Evolutionary conservation across 2,113 vertebrate genomes (phyloP).

Genomic region (Toxotes jaculatrix): DNA sequence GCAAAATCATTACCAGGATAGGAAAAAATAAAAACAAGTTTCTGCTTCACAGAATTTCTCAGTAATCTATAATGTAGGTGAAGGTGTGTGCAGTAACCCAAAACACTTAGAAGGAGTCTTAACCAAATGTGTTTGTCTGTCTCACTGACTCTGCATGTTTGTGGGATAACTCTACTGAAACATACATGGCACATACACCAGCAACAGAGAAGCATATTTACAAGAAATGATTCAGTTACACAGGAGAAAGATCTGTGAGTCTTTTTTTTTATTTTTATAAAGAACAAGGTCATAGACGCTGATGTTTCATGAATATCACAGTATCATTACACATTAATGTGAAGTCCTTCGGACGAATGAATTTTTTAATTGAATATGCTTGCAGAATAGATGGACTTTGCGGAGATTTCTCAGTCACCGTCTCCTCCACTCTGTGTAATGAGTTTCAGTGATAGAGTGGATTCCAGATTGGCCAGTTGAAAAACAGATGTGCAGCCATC

Average conservation of each 20-base stretch:
- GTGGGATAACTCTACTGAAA: not conserved
- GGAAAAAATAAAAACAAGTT: not conserved
- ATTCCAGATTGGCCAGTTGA: constrained; percentile 33
- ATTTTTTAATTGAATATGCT: constrained; percentile 68
- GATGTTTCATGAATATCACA: constrained; percentile 64
- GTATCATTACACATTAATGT: constrained; percentile 65
- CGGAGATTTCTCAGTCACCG: constrained; percentile 54
- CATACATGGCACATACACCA: not conserved
- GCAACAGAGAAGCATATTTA: not conserved
- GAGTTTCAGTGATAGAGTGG: constrained; percentile 32
- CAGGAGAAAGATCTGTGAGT: not conserved
- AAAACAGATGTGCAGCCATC: constrained; percentile 58
- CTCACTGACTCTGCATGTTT: not conserved
- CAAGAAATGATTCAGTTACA: constrained; percentile 4
- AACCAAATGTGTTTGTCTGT: not conserved
- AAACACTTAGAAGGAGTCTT: not conserved
- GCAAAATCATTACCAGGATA: not conserved
- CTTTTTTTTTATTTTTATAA: constrained; percentile 36
- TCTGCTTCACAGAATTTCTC: too few relatives aligned
- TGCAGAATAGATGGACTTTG: constrained; percentile 52
- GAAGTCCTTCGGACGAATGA: constrained; percentile 58
- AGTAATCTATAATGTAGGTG: not conserved
- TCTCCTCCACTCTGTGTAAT: constrained; percentile 47
- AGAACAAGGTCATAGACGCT: constrained; percentile 47
- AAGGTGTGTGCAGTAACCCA: not conserved